Evolutionary conservation across 2,888 invertebrate species (phyloP).

Genomic region (Pandemis corylana): DNA sequence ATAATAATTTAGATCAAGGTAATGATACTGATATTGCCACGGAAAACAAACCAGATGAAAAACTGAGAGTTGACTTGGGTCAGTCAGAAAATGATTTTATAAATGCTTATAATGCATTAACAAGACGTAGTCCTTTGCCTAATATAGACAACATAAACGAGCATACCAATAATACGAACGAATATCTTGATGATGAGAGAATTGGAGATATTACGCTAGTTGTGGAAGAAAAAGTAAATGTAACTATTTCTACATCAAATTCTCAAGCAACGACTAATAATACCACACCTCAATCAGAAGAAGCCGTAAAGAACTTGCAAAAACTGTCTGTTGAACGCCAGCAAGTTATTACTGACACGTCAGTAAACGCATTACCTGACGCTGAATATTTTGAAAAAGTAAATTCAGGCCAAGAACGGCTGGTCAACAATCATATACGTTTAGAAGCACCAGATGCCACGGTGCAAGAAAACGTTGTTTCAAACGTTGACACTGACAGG

Average conservation of each 20-base stretch:
- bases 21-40: slow-evolving; percentile 41
- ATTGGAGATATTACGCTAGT: neutral
- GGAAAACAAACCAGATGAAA: slow-evolving; percentile 45
- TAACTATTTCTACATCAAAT: neutral
- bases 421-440: neutral
- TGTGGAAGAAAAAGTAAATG: neutral
- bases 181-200: neutral
- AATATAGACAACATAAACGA: slow-evolving; percentile 53
- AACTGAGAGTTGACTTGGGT: slow-evolving; percentile 63
- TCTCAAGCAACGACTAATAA: neutral
- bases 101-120: slow-evolving; percentile 78
- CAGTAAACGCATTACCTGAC: neutral
- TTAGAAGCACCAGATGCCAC: slow-evolving; percentile 1
- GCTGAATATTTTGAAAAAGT: neutral
- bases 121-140: slow-evolving; percentile 74
- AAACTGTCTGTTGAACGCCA: neutral
- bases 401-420: neutral
- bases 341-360: neutral
- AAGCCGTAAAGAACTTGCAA: neutral
- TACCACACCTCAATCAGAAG: neutral
- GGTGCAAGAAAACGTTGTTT: neutral
- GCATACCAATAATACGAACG: neutral
- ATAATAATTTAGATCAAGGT: slow-evolving; percentile 45
- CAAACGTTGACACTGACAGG: neutral
- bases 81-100: slow-evolving; percentile 81